Evolutionary conservation across 1,140 invertebrate species (phyloP).

Genomic region (Littorina saxatilis): DNA sequence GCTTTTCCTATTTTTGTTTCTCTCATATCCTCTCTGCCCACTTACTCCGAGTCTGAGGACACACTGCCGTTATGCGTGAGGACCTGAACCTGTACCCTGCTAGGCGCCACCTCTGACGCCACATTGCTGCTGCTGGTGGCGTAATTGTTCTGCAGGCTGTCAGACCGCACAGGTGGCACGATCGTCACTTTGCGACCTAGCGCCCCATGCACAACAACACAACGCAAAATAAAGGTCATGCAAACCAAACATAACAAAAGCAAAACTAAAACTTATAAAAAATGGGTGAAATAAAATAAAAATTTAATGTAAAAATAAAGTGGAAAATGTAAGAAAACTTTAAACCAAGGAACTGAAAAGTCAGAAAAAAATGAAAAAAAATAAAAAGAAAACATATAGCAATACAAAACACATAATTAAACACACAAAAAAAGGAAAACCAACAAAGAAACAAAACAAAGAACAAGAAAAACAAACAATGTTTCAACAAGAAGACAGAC

Average conservation of each 20-base stretch:
- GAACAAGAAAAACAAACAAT: neutral
- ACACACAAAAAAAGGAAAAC: too few relatives aligned
- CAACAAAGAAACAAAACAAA: neutral
- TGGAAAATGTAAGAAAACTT: too few relatives aligned
- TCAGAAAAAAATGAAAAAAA: too few relatives aligned
- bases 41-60: slow-evolving; percentile 72
- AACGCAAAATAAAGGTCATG: slow-evolving; percentile 32
- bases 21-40: slow-evolving; percentile 16
- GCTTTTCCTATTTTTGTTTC: too few relatives aligned
- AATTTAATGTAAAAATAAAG: too few relatives aligned
- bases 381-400: too few relatives aligned
- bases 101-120: slow-evolving; percentile 20
- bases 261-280: slow-evolving; percentile 3
- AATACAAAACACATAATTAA: too few relatives aligned
- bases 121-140: slow-evolving; percentile 47
- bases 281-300: too few relatives aligned
- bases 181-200: slow-evolving; percentile 42
- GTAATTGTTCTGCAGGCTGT: slow-evolving; percentile 64
- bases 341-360: too few relatives aligned
- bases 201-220: slow-evolving; percentile 8
- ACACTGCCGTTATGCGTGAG: slow-evolving; percentile 71
- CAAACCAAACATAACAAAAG: slow-evolving; percentile 23
- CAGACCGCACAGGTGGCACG: slow-evolving; percentile 57
- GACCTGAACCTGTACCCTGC: slow-evolving; percentile 58
- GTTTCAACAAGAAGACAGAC: neutral